Conservation (phyloP, 2,888 invertebrate genomes). For the Hedychridium roseum region DNA sequence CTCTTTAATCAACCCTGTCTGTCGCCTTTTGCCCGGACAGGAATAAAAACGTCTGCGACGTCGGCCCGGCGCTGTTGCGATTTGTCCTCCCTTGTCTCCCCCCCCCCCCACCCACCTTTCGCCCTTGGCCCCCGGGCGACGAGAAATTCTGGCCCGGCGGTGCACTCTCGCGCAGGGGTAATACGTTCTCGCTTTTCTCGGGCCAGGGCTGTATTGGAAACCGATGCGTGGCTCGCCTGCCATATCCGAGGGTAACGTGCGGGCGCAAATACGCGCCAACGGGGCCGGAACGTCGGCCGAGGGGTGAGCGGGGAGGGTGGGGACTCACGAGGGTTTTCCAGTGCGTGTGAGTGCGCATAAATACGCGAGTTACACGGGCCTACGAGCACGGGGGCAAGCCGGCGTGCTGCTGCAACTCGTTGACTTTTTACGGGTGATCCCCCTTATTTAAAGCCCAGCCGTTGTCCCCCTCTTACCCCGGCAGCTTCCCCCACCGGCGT, state of each 20-base stretch:
- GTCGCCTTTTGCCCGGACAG: constrained; percentile 2
- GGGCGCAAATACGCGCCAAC: not conserved
- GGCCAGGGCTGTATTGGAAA: constrained; percentile 7
- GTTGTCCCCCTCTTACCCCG: too few species aligned
- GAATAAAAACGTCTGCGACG: constrained; percentile 38
- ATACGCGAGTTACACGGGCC: too few species aligned
- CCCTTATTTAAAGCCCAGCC: not conserved
- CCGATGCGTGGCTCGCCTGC: constrained; percentile 10
- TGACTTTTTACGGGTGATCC: constrained; percentile 20
- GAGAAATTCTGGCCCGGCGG: constrained; percentile 13
- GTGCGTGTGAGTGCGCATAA: constrained; percentile 11
- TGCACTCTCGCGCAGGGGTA: constrained; percentile 12
- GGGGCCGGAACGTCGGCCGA: too few species aligned
- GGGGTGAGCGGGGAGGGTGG: too few species aligned
- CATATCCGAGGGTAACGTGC: not conserved
- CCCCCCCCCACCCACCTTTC: constrained; percentile 4
- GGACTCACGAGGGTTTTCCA: too few species aligned
- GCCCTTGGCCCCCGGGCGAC: constrained; percentile 15
- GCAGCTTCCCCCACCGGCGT: too few species aligned
- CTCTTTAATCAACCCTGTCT: constrained; percentile 31
- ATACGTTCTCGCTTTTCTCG: not conserved
- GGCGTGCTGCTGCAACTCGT: constrained; percentile 3
- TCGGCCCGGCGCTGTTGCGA: constrained; percentile 26
- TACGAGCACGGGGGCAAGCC: not conserved
- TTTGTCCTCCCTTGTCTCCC: constrained; percentile 29